These are phyloP conservation scores for Darevskia nairensis DNA, from an alignment of 2,797 vertebrate genomes.

Conservation along the genomic window DNA sequence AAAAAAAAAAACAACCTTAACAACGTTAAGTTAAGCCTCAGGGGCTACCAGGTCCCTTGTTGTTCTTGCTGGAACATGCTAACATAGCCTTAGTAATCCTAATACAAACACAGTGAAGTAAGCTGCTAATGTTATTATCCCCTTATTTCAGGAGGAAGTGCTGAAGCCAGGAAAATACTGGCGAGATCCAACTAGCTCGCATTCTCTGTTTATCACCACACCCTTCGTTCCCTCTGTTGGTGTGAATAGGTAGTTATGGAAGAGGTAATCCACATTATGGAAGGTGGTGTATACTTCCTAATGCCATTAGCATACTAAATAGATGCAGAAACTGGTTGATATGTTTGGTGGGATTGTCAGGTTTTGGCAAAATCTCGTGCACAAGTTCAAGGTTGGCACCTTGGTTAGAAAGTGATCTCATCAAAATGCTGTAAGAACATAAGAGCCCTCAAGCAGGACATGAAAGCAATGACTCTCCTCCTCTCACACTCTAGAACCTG, in stretches of 20 bases:
- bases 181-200: background rate
- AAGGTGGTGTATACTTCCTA: background rate
- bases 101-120: background rate
- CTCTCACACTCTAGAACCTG: too few species aligned
- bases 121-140: background rate
- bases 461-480: too few species aligned
- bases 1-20: background rate
- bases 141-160: background rate
- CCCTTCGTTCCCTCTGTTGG: background rate
- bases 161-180: background rate
- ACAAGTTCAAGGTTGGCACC: too few species aligned
- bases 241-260: background rate
- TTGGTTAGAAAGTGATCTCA: too few species aligned
- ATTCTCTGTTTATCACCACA: background rate
- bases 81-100: background rate
- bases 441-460: too few species aligned
- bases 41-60: background rate
- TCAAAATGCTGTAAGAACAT: too few species aligned
- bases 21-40: background rate
- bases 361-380: too few species aligned
- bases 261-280: background rate
- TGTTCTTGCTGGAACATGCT: background rate
- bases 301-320: background rate
- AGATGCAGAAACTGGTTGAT: too few species aligned
- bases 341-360: too few species aligned